Evolutionary conservation across 2,113 vertebrate genomes (phyloP), one percentile per base, ranked within the genome.

Genomic region (Hyperopisus bebe): DNA sequence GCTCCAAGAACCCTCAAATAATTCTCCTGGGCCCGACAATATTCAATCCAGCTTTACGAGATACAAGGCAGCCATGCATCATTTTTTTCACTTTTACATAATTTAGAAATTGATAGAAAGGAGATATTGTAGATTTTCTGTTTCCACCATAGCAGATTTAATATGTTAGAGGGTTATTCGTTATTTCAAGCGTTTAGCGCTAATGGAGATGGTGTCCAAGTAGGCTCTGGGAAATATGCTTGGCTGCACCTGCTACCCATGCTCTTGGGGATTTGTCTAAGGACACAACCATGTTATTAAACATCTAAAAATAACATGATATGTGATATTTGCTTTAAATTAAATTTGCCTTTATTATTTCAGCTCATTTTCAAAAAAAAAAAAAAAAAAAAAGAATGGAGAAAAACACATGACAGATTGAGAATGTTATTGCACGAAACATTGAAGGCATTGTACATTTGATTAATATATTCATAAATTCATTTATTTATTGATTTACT

Each of bases 381-480:
- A 74, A 35, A 77, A 39, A 39, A 39, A 77, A 80, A 27, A 27
- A 27, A 77, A 39, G 13, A 74, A 77, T 77, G 21, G 5, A 77
- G 70, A 77, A 77, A 77, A 17, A 70, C 27, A 31, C 24, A n/a
- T 70, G 66, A 31, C n/a, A 35, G 70, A 74, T 4, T 15, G 19
- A 24, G 35, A 77, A 39, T 77, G 31, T 39, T 39, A 39, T 77
- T 77, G 35, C 35, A 77, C 39, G 15, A 77, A 77, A 77, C 31
- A 77, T 17, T 39, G 31, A 17, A 77, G 15, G 13, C 17, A 80
- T 80, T 80, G 74, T 35, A 80, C 39, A 80, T 80, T 42, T 39
- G 74, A 80, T 80, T 80, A 39, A 80, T 80, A 80, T 80, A 80
- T 80, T 80, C 35, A 80, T 80, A 27, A 27, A 80, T 80, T 39